Percentiles rank a stretch among this genome's conserved stretches.
Evolutionary conservation across 2,797 vertebrate species (phyloP).

Genomic region (Zenarchopterus dispar): DNA sequence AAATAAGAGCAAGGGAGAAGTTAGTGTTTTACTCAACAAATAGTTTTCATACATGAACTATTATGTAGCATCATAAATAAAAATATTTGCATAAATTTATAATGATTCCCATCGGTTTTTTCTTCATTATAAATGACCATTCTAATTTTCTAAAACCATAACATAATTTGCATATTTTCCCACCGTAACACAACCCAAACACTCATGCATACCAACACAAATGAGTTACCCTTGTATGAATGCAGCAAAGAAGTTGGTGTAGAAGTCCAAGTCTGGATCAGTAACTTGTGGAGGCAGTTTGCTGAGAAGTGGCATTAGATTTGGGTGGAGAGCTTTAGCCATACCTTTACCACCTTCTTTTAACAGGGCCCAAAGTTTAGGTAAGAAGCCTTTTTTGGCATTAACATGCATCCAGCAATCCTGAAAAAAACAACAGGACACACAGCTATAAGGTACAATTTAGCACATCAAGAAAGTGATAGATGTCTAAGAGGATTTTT

Average conservation of each 20-base stretch:
- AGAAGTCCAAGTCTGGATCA: slow-evolving; percentile 88
- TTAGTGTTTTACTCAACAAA: too few relatives aligned
- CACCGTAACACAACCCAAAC: too few relatives aligned
- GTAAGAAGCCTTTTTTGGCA: slow-evolving; percentile 91
- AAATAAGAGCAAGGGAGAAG: background rate
- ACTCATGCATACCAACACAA: background rate
- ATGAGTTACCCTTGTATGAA: slow-evolving; percentile 87
- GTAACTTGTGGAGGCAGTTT: slow-evolving; percentile 86
- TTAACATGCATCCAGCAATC: slow-evolving; percentile 95
- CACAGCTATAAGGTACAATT: background rate
- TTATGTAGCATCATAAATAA: too few relatives aligned
- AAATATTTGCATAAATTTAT: too few relatives aligned
- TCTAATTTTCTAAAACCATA: too few relatives aligned
- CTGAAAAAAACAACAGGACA: slow-evolving; percentile 68
- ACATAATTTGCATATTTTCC: too few relatives aligned
- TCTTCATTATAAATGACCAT: too few relatives aligned
- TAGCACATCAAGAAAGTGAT: too few relatives aligned
- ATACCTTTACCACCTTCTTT: slow-evolving; percentile 92
- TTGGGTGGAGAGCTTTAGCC: slow-evolving; percentile 90
- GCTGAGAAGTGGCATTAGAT: slow-evolving; percentile 94
- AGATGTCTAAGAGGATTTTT: too few relatives aligned
- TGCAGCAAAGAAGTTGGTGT: slow-evolving; percentile 87
- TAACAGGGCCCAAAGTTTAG: slow-evolving; percentile 90
- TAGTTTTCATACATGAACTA: too few relatives aligned
- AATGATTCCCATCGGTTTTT: too few relatives aligned